phyloP scores from a whole-genome alignment of 2,113 vertebrate genomes.

The Pangasianodon gigas region DNA sequence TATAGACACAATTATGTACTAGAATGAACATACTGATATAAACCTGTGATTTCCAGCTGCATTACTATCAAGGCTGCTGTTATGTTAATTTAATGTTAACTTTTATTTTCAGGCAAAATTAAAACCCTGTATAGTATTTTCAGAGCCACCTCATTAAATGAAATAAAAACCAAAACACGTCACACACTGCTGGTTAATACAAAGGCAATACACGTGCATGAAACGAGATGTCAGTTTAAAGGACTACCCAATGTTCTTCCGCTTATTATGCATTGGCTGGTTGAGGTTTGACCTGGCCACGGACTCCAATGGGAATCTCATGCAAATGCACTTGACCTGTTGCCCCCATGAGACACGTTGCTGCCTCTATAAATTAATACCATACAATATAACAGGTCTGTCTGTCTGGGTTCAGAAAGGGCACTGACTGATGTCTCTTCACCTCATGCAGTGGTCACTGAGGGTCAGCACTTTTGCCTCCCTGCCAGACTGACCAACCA shows the following conservation, averaged over 20 bases:
- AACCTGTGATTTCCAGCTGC: not conserved
- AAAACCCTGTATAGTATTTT: not conserved
- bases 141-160: not conserved
- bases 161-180: not conserved
- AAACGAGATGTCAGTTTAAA: not conserved
- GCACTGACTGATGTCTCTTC: slow-evolving; percentile 23
- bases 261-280: slow-evolving; percentile 40
- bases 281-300: slow-evolving; percentile 44
- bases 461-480: slow-evolving; percentile 19
- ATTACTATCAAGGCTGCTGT: not conserved
- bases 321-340: slow-evolving; percentile 57
- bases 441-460: not conserved
- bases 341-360: slow-evolving; percentile 22
- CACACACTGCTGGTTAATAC: not conserved
- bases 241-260: not conserved
- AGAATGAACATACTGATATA: not conserved
- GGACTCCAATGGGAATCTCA: slow-evolving; percentile 47
- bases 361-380: slow-evolving; percentile 56
- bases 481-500: slow-evolving; percentile 45
- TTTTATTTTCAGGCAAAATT: not conserved
- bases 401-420: slow-evolving; percentile 45
- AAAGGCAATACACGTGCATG: not conserved
- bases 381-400: slow-evolving; percentile 39
- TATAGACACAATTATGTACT: not conserved
- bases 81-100: not conserved